phyloP scores from a whole-genome alignment of 2,888 invertebrate genomes.

The Tortricodes alternella region DNA sequence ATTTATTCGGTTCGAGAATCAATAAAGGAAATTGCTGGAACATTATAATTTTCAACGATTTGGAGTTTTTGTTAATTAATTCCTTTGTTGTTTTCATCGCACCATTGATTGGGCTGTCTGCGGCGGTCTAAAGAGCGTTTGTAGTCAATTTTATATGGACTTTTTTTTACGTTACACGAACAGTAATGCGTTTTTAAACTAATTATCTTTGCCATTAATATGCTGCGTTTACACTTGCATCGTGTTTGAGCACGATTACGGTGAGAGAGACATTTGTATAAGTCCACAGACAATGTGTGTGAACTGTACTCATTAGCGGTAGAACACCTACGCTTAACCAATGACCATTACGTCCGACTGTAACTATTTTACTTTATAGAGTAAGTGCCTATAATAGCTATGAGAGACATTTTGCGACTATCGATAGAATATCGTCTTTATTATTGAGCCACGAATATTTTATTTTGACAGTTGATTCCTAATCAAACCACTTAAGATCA shows the following conservation, averaged over 20 bases:
- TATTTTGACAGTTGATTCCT: no score
- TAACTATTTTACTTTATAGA: no score
- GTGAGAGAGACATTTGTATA: constrained; percentile 25
- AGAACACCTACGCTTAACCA: constrained; percentile 50
- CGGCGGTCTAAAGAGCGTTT: neutral
- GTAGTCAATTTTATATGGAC: constrained; percentile 8
- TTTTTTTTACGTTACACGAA: neutral
- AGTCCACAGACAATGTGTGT: constrained; percentile 47
- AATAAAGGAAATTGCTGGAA: constrained; percentile 28
- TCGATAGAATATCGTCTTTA: no score
- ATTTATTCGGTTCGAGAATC: constrained; percentile 38
- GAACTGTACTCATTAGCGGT: constrained; percentile 54
- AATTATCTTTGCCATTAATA: neutral
- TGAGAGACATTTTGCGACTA: no score
- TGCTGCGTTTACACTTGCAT: no score
- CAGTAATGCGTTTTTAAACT: neutral
- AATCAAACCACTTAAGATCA: no score
- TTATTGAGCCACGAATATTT: no score
- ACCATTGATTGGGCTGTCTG: constrained; percentile 10
- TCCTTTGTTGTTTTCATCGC: constrained; percentile 18
- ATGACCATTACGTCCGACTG: constrained; percentile 34
- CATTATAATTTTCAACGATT: constrained; percentile 18
- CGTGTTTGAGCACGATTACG: no score
- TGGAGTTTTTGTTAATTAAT: constrained; percentile 19
- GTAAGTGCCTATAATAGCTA: no score